Base-by-base conservation (phyloP, 2,888 invertebrate genomes). In the Serrognathus titanus region DNA sequence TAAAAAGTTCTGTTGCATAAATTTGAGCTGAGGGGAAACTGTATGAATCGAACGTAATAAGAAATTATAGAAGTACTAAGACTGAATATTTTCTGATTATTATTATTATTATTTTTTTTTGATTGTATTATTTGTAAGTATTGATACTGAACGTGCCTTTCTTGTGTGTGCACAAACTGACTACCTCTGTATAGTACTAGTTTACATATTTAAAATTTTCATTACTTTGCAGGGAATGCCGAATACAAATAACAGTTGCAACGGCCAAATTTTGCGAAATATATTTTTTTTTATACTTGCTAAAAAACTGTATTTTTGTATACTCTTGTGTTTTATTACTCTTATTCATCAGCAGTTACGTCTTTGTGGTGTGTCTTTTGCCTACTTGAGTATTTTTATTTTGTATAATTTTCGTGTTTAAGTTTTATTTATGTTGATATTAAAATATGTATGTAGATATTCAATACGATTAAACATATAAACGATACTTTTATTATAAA, bases 181-280 rank as follows among this genome's bases (percentile, higher is more conserved):
- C 54, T 55, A 55, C 54, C 54, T 55, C 54, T 35, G 20, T 43
- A 49, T 49, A 50, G 24, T 24, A 50, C 54, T 49, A 49, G 46
- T 55, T 55, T 49, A 16, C 13, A 7, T 46, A 9, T 47, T 9
- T 31, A 31, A 47, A 31, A 24, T 40, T 50, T 41, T 50, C n/a
- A 7, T 47, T 47, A 39, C 10, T n/a, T 49, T 49, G 13, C 7
- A 43, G 51, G 36, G 11, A 36, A 36, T 35, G n/a, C 31, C 12
- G 8, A 7, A 31, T 31, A 31, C 24, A 31, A 31, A 31, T 31
- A 31, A 31, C 24, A 31, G 24, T 24, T 24, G 4, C 24, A 31
- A 31, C 4, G 24, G 24, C 24, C 24, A 31, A 43, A 43, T 10
- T 11, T 43, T 43, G 16, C 43, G 3, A 43, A 37, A 48, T 48